Evolutionary conservation across 2,797 vertebrate species (phyloP).

Genomic region (Pyrocephalus nanus): DNA sequence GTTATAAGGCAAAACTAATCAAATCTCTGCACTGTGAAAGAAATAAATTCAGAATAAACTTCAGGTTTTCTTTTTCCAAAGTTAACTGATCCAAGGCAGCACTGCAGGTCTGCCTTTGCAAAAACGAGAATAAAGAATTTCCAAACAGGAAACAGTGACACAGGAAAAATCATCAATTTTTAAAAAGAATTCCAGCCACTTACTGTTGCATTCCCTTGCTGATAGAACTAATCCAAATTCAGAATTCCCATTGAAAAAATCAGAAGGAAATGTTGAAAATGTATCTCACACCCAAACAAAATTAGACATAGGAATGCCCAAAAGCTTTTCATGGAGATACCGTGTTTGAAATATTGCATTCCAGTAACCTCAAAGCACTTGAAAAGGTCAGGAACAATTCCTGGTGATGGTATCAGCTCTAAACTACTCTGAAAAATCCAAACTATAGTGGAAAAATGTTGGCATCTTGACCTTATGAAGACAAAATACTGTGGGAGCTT

Average conservation of each 20-base stretch:
- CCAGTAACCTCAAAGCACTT: neutral
- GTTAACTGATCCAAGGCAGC: neutral
- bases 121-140: neutral
- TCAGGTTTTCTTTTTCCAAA: neutral
- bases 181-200: neutral
- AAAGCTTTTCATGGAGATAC: neutral
- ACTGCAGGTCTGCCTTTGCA: neutral
- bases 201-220: neutral
- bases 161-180: rapidly evolving
- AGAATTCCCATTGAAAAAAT: neutral
- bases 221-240: neutral
- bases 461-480: neutral
- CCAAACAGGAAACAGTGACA: neutral
- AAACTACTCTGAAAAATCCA: neutral
- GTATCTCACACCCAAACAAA: neutral
- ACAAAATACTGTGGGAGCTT: neutral
- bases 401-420: neutral
- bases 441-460: neutral
- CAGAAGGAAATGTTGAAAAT: neutral
- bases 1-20: neutral
- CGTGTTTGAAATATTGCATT: neutral
- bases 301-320: neutral
- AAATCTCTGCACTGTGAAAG: neutral
- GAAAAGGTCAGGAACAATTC: neutral
- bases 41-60: neutral